Base-by-base conservation (phyloP, 2,113 vertebrate species). In the Tragelaphus strepsiceros region DNA sequence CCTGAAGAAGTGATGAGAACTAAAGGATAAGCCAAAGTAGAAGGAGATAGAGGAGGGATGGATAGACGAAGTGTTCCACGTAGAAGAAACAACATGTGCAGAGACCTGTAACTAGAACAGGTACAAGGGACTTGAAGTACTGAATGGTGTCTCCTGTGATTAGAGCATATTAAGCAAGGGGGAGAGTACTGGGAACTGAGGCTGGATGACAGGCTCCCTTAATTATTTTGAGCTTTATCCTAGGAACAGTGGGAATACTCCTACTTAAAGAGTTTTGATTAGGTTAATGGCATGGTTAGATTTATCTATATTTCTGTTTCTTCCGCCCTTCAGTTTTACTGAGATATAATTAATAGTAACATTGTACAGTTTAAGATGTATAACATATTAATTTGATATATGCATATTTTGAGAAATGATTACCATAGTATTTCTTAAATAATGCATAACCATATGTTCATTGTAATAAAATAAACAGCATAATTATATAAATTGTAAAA, bases 1-100 rank as follows among this genome's bases (percentile, higher is more conserved):
- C 26, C 39, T 88, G 39, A 96, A 88, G 83, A 96, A 85, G 35
- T 96, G 71, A 87, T 87, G 81, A 90, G 80, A 93, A 93, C 64
- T 90, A 26, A 95, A 91, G 46, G 32, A 56, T 83, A 39, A 88
- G 8, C 71, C 91, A 5, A 82, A 28, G n/a, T 59, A 87, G 51
- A 87, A 81, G 43, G 43, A 91, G 74, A 19, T 49, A 35, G 83
- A 91, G 59, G 46, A 80, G 28, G 43, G 28, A 78, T 94, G 16
- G 7, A 19, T 92, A 32, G 30, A 92, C 32, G 46, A 77, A 77
- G 19, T 84, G n/a, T 67, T 61, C 24, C 54, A 82, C 2, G 16
- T 91, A 83, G 28, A 94, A 54, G 43, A 83, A 62, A 88, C 10
- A 54, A 35, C 32, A 28, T 84, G 17, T 84, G 12, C 49, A 24